Base-by-base conservation (phyloP, 2,888 invertebrate species). In the Plemyria rubiginata region DNA sequence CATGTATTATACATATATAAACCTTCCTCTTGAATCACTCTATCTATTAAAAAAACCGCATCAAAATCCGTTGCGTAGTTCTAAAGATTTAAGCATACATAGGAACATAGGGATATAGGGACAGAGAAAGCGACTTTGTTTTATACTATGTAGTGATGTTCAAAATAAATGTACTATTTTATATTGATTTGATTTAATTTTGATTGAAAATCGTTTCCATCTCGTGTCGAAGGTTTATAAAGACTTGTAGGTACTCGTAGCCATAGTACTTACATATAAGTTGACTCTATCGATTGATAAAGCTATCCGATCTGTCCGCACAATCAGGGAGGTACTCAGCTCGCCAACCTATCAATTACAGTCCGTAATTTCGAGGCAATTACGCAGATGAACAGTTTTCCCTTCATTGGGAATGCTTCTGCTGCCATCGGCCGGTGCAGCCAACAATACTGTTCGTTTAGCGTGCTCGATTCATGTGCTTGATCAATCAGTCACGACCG, bases 271-370 rank as follows among this genome's bases (percentile, higher is more conserved):
- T n/a, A n/a, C n/a, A 43, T 53, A 40, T 51, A 9, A 58, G 43
- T 62, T 60, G 45, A 54, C 62, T 54, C n/a, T 50, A 62, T 66
- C 61, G 56, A 67, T 67, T 65, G 68, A 65, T 66, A 69, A 67
- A 69, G 66, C 69, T 62, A 66, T 65, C 66, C 66, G 60, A 66
- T 70, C 54, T 56, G 65, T 60, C 57, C 63, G 57, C 66, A 68
- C 67, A 66, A 69, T 69, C 65, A 65, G 71, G 63, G 57, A 66
- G 66, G 62, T 61, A 67, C 62, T 64, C 60, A 58, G 60, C 60
- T 62, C 67, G 62, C 66, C 65, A 55, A 62, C 61, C 66, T 71
- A 71, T 71, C 70, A 71, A 71, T 71, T 69, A 70, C 68, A 54
- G 49, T 41, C n/a, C 57, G 65, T 68, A 66, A 70, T 71, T 62